Evolutionary conservation across 2,113 vertebrate genomes (phyloP), one percentile per base, ranked within the genome.

Genomic region (Rhegmatorhina hoffmannsi): DNA sequence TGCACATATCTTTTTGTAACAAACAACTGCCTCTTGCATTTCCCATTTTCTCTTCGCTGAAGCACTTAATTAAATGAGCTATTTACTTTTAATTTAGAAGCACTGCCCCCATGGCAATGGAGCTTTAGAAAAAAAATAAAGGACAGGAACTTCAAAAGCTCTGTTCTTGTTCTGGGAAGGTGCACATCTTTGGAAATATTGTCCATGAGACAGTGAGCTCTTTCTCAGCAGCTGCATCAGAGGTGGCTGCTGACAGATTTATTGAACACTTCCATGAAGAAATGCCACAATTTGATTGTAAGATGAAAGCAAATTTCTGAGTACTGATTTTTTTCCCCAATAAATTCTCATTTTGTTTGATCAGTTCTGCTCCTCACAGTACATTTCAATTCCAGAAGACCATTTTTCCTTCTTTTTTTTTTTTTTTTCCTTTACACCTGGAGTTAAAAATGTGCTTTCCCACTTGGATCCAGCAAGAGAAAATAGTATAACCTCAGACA

Each of bases 11-110:
- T 67, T 50, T 85, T 44, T 72, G 62, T n/a, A 82, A 49, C 89
- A 84, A 79, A 68, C 79, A 75, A 62, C 77, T 82, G 70, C 73
- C 58, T 91, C 87, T 81, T 89, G 69, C 81, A 43, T 86, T 82
- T 83, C 93, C 92, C 64, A 58, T 87, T 74, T 94, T 94, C 79
- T 76, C 52, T 68, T 64, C 9, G n/a, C 66, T 68, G 88, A 77
- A 94, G 92, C 92, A 87, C 94, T 97, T 92, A 86, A 97, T 97
- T 96, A 95, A 96, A 93, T 25, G 66, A 96, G 38, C 89, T 94
- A 81, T 95, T 96, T 97, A 87, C 86, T 96, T 96, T 95, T 96
- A 90, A 96, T 96, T 93, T 74, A 95, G 82, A 89, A 93, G 82
- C 63, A 44, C 81, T 94, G 67, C 58, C 88, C 91, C 95, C 1